A percentile compares a stretch with the other conserved stretches of the same genome.
phyloP scores from a whole-genome alignment of 1,140 invertebrate genomes.

The Drosophila nigrodunni region DNA sequence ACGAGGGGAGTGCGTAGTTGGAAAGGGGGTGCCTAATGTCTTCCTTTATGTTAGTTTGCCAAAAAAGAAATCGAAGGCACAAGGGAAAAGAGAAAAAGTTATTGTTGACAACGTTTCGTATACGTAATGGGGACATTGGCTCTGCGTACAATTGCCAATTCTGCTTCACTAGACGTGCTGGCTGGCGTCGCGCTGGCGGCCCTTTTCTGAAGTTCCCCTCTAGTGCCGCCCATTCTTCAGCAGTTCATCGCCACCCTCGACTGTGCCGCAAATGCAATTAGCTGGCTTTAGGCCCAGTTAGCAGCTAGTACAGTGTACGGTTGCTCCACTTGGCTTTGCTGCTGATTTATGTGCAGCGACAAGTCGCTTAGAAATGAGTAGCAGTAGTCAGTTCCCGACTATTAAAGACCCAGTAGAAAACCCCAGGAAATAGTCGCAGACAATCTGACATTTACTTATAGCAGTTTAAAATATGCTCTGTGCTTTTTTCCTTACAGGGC shows the following conservation, averaged over 20 bases:
- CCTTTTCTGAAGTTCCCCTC: background rate
- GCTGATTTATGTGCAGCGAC: constrained; percentile 35
- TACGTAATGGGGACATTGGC: constrained; percentile 30
- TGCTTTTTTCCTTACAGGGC: too few species aligned
- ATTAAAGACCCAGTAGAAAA: too few species aligned
- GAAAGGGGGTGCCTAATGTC: background rate
- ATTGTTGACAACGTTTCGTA: constrained; percentile 22
- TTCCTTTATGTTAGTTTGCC: background rate
- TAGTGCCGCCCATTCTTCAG: background rate
- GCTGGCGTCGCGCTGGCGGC: constrained; percentile 50
- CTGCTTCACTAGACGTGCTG: constrained; percentile 4
- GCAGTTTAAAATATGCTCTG: too few species aligned
- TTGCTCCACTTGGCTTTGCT: constrained; percentile 14
- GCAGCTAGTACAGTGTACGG: constrained; percentile 1
- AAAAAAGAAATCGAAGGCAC: background rate
- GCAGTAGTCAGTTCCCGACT: too few species aligned
- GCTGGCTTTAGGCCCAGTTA: constrained; percentile 46
- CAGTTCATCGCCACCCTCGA: background rate
- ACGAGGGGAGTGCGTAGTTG: too few species aligned
- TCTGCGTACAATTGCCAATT: constrained; percentile 16
- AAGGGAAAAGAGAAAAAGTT: constrained; percentile 1
- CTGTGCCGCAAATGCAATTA: constrained; percentile 56
- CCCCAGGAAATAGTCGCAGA: too few species aligned
- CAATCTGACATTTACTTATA: too few species aligned
- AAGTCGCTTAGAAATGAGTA: constrained; percentile 42